These are phyloP conservation scores for Myoxocephalus aenaeus DNA, from an alignment of 2,797 vertebrate species.

Conservation along the genomic window DNA sequence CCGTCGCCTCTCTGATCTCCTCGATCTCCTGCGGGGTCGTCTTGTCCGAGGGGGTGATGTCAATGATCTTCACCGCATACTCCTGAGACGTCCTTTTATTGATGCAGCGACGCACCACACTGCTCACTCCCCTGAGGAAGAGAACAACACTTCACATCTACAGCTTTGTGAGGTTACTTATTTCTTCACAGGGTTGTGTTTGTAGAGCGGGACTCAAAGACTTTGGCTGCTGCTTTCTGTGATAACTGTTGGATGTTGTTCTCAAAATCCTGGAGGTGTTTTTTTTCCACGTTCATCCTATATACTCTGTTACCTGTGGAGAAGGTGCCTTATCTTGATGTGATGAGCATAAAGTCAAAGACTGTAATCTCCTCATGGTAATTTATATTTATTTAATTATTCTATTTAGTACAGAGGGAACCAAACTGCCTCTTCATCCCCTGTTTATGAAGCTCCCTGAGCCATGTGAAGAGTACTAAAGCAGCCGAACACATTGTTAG, in stretches of 20 bases:
- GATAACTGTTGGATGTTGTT: neutral
- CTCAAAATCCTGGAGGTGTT: neutral
- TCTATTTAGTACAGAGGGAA: neutral
- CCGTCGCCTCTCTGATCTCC: slow-evolving; percentile 90
- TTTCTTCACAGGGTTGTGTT: slow-evolving; percentile 17
- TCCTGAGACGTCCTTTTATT: slow-evolving; percentile 88
- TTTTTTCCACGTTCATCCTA: neutral
- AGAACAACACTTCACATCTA: slow-evolving; percentile 1
- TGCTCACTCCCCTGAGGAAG: slow-evolving; percentile 92
- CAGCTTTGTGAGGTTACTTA: neutral
- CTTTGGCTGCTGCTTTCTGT: neutral
- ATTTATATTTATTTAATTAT: neutral
- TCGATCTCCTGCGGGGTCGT: slow-evolving; percentile 86
- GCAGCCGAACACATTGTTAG: slow-evolving; percentile 42
- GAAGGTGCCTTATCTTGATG: neutral
- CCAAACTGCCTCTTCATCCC: neutral
- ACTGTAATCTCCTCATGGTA: neutral
- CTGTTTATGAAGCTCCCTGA: neutral
- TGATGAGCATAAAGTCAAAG: neutral
- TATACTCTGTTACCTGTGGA: neutral
- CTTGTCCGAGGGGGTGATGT: slow-evolving; percentile 93
- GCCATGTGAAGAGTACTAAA: slow-evolving; percentile 19
- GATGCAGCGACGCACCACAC: slow-evolving; percentile 93
- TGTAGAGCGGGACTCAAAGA: slow-evolving; percentile 14
- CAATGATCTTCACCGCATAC: slow-evolving; percentile 97